phyloP scores from a whole-genome alignment of 2,797 vertebrate species.

The Eremophila alpestris region DNA sequence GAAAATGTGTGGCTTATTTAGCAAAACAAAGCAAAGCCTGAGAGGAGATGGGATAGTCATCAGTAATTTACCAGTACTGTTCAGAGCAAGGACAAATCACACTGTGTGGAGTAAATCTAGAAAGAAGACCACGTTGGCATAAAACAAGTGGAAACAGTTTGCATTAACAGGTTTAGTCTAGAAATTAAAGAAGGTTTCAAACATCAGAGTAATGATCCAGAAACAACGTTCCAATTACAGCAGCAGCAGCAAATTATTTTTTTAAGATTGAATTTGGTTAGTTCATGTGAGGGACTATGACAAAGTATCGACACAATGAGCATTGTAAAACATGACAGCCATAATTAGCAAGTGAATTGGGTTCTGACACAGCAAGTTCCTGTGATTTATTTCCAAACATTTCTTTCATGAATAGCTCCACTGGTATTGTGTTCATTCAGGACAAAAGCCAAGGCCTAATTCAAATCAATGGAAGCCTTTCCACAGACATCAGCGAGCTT shows the following conservation, averaged over 20 bases:
- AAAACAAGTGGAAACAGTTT: background rate
- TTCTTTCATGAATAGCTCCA: constrained; percentile 15
- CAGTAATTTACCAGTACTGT: background rate
- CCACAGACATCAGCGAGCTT: background rate
- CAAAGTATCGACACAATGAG: background rate
- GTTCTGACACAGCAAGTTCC: background rate
- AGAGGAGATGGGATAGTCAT: background rate
- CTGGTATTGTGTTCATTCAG: constrained; percentile 35
- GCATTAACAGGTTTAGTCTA: background rate
- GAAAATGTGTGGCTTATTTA: background rate
- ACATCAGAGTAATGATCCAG: background rate
- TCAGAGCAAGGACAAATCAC: background rate
- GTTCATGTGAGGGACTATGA: background rate
- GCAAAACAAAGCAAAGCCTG: background rate
- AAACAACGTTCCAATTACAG: background rate
- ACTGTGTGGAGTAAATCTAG: background rate
- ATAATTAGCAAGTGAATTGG: constrained; percentile 37
- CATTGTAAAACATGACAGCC: background rate
- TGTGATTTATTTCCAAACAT: constrained; percentile 51
- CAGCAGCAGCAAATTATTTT: background rate
- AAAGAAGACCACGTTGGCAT: background rate
- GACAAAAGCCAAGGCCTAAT: constrained; percentile 49
- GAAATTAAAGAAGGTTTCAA: background rate
- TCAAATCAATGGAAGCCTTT: constrained; percentile 37
- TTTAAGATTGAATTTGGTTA: background rate